Evolutionary conservation across 1,140 invertebrate species (phyloP).

Genomic region (Thaumatotibia leucotreta): DNA sequence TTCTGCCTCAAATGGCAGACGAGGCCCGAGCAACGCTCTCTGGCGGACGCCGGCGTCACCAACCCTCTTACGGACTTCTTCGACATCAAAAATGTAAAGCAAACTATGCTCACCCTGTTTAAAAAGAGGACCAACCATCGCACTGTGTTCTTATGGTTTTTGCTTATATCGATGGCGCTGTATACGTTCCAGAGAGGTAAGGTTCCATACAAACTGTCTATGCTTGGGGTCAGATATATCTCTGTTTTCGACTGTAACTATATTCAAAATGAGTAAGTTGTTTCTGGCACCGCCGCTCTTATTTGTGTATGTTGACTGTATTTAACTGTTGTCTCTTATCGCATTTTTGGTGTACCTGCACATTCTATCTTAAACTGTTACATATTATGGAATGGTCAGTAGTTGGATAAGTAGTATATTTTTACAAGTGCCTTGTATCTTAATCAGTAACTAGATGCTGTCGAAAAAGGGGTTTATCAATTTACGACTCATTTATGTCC

Average conservation of each 20-base stretch:
- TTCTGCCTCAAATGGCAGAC: conserved; percentile 82
- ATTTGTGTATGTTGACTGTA: not conserved
- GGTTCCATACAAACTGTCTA: not conserved
- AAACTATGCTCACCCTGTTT: conserved; percentile 78
- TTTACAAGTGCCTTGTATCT: too few species aligned
- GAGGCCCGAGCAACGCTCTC: conserved; percentile 76
- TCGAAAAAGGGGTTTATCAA: too few species aligned
- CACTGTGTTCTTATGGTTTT: conserved; percentile 79
- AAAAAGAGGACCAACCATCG: conserved; percentile 76
- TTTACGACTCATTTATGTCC: too few species aligned
- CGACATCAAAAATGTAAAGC: conserved; percentile 80
- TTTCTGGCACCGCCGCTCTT: too few species aligned
- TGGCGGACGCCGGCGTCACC: conserved; percentile 73
- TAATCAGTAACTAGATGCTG: too few species aligned
- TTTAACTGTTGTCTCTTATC: not conserved
- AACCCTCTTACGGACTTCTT: conserved; percentile 84
- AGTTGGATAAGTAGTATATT: too few species aligned
- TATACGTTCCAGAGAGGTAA: conserved; percentile 86
- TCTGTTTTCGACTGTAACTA: too few species aligned
- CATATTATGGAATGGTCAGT: too few species aligned
- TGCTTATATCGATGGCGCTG: conserved; percentile 83
- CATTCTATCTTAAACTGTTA: too few species aligned
- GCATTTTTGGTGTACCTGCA: too few species aligned
- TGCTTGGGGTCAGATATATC: not conserved
- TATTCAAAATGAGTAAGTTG: too few species aligned